Evolutionary conservation across 2,797 vertebrate genomes (phyloP).

Genomic region (Anguilla anguilla): DNA sequence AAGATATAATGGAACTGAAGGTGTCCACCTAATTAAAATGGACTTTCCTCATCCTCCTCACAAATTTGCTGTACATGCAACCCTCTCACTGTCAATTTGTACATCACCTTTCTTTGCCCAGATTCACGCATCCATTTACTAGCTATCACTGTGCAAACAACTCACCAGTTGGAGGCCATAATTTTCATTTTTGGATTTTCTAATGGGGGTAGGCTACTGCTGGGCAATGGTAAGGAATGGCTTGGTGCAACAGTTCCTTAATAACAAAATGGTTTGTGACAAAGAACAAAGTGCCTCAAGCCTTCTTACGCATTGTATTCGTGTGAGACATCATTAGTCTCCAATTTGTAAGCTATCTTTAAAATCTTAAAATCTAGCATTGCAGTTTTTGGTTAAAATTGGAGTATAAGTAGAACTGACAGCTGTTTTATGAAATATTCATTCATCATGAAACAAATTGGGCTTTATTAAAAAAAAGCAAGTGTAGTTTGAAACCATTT

Average conservation of each 20-base stretch:
- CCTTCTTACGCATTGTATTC: background rate
- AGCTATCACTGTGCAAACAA: too few species aligned
- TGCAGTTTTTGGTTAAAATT: background rate
- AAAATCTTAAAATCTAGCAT: background rate
- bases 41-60: too few species aligned
- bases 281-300: background rate
- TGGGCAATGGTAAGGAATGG: background rate
- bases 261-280: background rate
- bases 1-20: too few species aligned
- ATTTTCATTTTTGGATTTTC: too few species aligned
- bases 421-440: conserved; percentile 17
- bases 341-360: background rate
- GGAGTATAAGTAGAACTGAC: background rate
- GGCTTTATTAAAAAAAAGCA: background rate
- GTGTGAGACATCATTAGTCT: background rate
- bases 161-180: too few species aligned
- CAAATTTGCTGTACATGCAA: too few species aligned
- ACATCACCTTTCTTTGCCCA: too few species aligned
- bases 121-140: too few species aligned
- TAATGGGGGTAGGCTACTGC: too few species aligned
- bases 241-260: background rate
- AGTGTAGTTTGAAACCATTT: background rate
- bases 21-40: too few species aligned
- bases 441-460: background rate
- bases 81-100: too few species aligned